Conservation (phyloP, 2,888 invertebrate species). For the Ethmia dodecea region DNA sequence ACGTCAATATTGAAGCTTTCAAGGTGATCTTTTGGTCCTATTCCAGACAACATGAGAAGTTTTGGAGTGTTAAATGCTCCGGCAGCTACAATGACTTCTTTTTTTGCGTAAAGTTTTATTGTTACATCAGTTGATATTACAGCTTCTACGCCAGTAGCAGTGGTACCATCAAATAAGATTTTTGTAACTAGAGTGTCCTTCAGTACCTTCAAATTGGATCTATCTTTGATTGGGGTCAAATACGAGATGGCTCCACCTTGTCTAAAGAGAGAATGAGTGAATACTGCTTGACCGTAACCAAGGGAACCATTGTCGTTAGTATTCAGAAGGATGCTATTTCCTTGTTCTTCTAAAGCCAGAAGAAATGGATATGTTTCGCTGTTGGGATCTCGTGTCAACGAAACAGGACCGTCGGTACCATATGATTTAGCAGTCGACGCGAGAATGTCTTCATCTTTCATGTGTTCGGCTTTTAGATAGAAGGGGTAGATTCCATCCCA, state of each 20-base stretch:
- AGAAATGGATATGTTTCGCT: background rate
- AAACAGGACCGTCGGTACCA: background rate
- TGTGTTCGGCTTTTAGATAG: constrained; percentile 18
- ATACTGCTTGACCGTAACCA: background rate
- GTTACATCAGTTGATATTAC: constrained; percentile 23
- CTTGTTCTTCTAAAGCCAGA: background rate
- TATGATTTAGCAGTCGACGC: background rate
- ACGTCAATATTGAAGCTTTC: constrained; percentile 40
- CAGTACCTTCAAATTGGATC: constrained; percentile 38
- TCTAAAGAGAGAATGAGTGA: constrained; percentile 37
- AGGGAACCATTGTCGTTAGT: background rate
- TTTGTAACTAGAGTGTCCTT: constrained; percentile 37
- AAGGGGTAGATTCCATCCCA: constrained; percentile 19
- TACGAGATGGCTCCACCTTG: constrained; percentile 39
- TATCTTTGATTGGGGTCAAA: constrained; percentile 31
- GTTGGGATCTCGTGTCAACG: background rate
- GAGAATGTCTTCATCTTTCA: background rate
- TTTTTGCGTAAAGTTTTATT: constrained; percentile 38
- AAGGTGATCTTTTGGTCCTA: constrained; percentile 50
- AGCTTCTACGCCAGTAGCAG: constrained; percentile 34
- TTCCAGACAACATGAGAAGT: constrained; percentile 56
- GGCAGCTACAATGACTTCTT: constrained; percentile 57
- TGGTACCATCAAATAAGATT: constrained; percentile 30
- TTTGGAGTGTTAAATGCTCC: constrained; percentile 57
- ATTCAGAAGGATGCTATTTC: background rate